Base-by-base conservation (phyloP, 1,140 invertebrate genomes). In the Tachypleus tridentatus region DNA sequence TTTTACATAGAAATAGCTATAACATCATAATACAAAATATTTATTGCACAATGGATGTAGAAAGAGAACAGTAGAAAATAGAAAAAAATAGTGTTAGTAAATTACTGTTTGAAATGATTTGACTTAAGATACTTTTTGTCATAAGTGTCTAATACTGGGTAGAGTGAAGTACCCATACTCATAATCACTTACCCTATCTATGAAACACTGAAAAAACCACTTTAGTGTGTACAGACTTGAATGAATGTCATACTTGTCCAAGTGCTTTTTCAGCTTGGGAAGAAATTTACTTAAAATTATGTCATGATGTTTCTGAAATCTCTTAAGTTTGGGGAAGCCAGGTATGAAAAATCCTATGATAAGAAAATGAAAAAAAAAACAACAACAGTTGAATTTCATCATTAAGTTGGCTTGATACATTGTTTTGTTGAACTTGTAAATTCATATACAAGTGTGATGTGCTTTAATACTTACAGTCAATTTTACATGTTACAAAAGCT, bases 131-230 rank as follows among this genome's bases (percentile, higher is more conserved):
- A 2, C 2, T 0, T 29, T 29, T 29, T 29, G 29, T 29, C 29
- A 29, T 29, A 29, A 29, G 29, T 29, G 29, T 29, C 29, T 29
- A 29, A 29, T 29, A 29, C 29, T 29, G 29, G 29, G 29, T 29
- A 29, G 29, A 29, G 29, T 29, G 29, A 29, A 29, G 29, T 29
- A 29, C 2, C 29, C 29, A 29, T 29, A 29, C 0, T 29, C 29
- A 2, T 29, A 29, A 58, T 50, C 4, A 78, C 82, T 82, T 80
- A 95, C 91, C 75, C 91, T 82, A 79, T 99, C 97, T 70, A 99
- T 85, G 80, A 99, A 99, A 78, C 97, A 97, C 72, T 98, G 96
- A 77, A 99, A 97, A 81, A 98, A 99, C 96, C 97, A 99, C 77
- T 99, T 98, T 47, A 98, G 82, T 58, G 95, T 93, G 78, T 98